Conservation (phyloP, 1,140 invertebrate genomes). For the Platyura marginata region DNA sequence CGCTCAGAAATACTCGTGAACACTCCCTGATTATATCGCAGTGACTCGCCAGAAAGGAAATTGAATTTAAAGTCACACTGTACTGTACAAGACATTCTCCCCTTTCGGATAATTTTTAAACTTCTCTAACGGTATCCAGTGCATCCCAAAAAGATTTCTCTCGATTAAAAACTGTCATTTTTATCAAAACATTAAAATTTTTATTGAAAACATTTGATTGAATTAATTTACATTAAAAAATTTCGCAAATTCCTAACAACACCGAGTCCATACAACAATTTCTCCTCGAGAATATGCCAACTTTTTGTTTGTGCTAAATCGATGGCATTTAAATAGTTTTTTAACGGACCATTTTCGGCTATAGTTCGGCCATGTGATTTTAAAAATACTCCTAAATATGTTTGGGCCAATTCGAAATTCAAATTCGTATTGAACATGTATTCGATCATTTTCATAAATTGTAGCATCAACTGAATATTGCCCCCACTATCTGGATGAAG, state of each 20-base stretch:
- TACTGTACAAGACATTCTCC: too few relatives aligned
- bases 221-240: conserved; percentile 26
- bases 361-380: conserved; percentile 61
- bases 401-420: conserved; percentile 83
- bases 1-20: too few relatives aligned
- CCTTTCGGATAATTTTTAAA: too few relatives aligned
- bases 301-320: conserved; percentile 33
- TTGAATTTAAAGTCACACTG: too few relatives aligned
- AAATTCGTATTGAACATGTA: conserved; percentile 51
- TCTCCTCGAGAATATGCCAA: conserved; percentile 49
- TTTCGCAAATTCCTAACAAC: conserved; percentile 53
- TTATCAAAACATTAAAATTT: too few relatives aligned
- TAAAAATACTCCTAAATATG: conserved; percentile 81
- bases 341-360: conserved; percentile 33
- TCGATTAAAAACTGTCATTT: too few relatives aligned
- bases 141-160: too few relatives aligned
- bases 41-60: too few relatives aligned
- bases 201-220: too few relatives aligned
- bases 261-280: conserved; percentile 59
- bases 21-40: too few relatives aligned
- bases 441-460: conserved; percentile 64
- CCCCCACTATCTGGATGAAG: conserved; percentile 53
- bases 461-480: conserved; percentile 43
- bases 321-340: conserved; percentile 35
- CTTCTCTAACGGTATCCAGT: too few relatives aligned